phyloP scores from a whole-genome alignment of 2,113 vertebrate species.

The Girardinichthys multiradiatus region DNA sequence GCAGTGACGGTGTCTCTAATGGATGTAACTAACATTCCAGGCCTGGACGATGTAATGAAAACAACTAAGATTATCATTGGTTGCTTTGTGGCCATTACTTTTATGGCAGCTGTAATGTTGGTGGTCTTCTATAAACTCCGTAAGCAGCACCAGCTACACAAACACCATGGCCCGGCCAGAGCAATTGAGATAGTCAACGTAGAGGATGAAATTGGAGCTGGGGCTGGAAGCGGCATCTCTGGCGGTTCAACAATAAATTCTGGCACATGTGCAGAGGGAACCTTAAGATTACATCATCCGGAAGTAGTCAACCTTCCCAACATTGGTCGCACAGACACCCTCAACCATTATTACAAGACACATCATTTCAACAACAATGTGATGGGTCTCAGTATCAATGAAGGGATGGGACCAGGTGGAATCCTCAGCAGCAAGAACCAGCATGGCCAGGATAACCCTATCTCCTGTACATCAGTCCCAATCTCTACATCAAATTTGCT shows the following conservation, averaged over 20 bases:
- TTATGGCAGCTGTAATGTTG: conserved; percentile 96
- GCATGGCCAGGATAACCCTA: conserved; percentile 73
- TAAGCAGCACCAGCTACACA: conserved; percentile 94
- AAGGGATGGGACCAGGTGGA: conserved; percentile 68
- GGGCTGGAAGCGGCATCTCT: conserved; percentile 79
- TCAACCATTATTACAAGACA: conserved; percentile 93
- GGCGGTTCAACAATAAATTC: conserved; percentile 80
- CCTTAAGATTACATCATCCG: conserved; percentile 77
- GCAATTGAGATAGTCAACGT: conserved; percentile 95
- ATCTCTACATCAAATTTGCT: conserved; percentile 72
- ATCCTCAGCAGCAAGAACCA: conserved; percentile 76
- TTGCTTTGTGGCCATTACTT: conserved; percentile 95
- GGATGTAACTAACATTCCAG: conserved; percentile 86
- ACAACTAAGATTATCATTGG: conserved; percentile 97
- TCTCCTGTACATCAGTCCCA: conserved; percentile 76
- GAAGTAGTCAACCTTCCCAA: conserved; percentile 87
- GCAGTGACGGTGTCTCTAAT: conserved; percentile 89
- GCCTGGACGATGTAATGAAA: conserved; percentile 93
- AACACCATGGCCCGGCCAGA: conserved; percentile 90
- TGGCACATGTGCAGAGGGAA: conserved; percentile 69
- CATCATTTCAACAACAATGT: conserved; percentile 89
- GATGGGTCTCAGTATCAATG: conserved; percentile 74
- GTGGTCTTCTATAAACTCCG: conserved; percentile 95
- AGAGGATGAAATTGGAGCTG: conserved; percentile 89
- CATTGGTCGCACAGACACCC: conserved; percentile 86